Percentiles rank a stretch among this genome's conserved stretches.
Conservation (phyloP, 2,113 vertebrate genomes). For the Scatophagus argus region DNA sequence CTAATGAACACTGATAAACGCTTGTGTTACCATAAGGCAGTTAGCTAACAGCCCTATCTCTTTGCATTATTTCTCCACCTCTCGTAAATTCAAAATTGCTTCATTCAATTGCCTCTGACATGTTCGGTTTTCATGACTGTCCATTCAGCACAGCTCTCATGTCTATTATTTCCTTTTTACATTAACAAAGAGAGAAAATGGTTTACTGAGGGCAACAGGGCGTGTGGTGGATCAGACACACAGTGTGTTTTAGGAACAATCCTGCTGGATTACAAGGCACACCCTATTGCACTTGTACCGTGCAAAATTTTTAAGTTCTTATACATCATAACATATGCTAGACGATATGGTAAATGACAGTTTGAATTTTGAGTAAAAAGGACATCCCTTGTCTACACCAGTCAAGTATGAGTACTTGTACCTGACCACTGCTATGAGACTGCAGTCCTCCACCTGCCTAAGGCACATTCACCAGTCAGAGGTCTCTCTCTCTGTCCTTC, state of each 20-base stretch:
- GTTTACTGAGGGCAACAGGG: background rate
- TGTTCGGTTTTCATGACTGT: conserved; percentile 26
- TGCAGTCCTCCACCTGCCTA: conserved; percentile 45
- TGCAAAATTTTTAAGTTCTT: background rate
- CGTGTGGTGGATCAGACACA: background rate
- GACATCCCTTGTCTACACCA: conserved; percentile 9
- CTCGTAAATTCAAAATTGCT: background rate
- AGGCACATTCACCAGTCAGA: conserved; percentile 44
- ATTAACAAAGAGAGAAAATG: background rate
- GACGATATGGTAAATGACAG: background rate
- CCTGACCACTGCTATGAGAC: conserved; percentile 21
- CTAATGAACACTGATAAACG: background rate
- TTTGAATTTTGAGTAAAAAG: conserved; percentile 31
- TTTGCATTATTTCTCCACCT: background rate
- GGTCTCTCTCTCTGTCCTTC: conserved; percentile 15
- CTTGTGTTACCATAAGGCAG: background rate
- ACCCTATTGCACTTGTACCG: too few relatives aligned
- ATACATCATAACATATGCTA: background rate
- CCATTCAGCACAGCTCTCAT: conserved; percentile 23
- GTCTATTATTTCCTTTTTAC: background rate
- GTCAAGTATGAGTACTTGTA: conserved; percentile 11
- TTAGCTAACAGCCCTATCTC: background rate
- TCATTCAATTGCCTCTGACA: background rate
- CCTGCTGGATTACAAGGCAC: background rate
- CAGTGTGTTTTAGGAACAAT: conserved; percentile 21